Base-by-base conservation (phyloP, 2,113 vertebrate species). In the Aptenodytes patagonicus region DNA sequence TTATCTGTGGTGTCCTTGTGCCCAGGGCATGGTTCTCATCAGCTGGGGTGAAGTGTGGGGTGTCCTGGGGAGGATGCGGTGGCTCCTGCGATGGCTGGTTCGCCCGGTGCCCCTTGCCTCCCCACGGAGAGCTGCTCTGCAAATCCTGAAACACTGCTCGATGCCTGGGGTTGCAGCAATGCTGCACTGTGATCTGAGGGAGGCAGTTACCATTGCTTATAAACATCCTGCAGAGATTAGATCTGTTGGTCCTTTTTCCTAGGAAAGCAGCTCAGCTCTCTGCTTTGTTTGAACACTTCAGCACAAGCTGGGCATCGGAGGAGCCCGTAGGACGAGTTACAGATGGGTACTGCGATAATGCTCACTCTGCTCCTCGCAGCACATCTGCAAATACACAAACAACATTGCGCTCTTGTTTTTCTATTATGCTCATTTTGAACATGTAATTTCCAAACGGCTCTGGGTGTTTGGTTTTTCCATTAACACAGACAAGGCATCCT, bases 261-360 rank as follows among this genome's bases (percentile, higher is more conserved):
- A 55, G 65, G 64, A 82, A 38, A 77, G 64, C 52, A 49, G 76
- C 36, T 86, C 32, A 7, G 32, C 36, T 36, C 25, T n/a, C 25
- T n/a, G 38, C 47, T 65, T 42, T 44, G 54, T 68, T 49, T 9
- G 46, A 42, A 29, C 31, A 15, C 46, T 60, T 51, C n/a, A 65
- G 52, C 69, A 57, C 57, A 42, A 29, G 75, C 55, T 29, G 49
- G 42, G 55, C 6, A 16, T 13, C 1, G 2, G 55, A 68, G 81
- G 55, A 75, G 79, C 66, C 65, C 1, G 1, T 2, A 31, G 49
- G 55, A 68, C 1, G 5, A 62, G 61, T 40, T 58, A 18, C 0
- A 4, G 66, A 29, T 0, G 2, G 47, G 32, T 12, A 3, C 36
- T 3, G 55, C 0, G 5, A 13, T 68, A 62, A 75, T 7, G 54